Evolutionary conservation across 64 coral and sea anemone species (phyloP).

Genomic region (Cladopsammia gracilis): DNA sequence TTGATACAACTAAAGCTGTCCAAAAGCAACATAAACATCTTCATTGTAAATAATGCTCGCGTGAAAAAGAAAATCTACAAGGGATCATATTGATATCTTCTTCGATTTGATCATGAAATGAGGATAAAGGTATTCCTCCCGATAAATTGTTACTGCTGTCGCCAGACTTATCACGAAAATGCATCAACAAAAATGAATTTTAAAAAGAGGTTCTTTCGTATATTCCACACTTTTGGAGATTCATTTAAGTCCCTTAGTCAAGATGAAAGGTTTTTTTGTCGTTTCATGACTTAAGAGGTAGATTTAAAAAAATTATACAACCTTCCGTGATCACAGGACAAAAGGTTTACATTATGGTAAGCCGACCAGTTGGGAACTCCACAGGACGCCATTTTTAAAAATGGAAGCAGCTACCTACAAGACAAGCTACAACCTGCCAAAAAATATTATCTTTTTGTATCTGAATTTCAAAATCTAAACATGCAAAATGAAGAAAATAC

Average conservation of each 20-base stretch:
- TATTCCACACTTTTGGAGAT: background rate
- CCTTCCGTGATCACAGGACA: constrained; percentile 34
- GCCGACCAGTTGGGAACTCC: constrained; percentile 9
- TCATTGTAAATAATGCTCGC: background rate
- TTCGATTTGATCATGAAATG: too few species aligned
- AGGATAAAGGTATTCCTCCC: too few species aligned
- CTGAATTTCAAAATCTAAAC: background rate
- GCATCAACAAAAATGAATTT: background rate
- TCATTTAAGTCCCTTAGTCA: too few species aligned
- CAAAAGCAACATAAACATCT: background rate
- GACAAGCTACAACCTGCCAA: constrained; percentile 13
- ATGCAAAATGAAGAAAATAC: too few species aligned
- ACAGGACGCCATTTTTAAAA: background rate
- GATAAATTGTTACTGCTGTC: background rate
- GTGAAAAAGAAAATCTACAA: too few species aligned
- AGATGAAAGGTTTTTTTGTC: background rate
- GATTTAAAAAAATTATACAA: background rate
- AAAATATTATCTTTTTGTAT: constrained; percentile 5
- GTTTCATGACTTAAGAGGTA: background rate
- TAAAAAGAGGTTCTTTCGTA: background rate
- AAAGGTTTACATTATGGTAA: constrained; percentile 31
- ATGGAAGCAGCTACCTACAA: background rate
- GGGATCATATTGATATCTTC: too few species aligned
- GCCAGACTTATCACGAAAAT: background rate
- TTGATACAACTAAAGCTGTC: background rate